phyloP scores from a whole-genome alignment of 2,888 invertebrate species.

The Microplitis manilae region DNA sequence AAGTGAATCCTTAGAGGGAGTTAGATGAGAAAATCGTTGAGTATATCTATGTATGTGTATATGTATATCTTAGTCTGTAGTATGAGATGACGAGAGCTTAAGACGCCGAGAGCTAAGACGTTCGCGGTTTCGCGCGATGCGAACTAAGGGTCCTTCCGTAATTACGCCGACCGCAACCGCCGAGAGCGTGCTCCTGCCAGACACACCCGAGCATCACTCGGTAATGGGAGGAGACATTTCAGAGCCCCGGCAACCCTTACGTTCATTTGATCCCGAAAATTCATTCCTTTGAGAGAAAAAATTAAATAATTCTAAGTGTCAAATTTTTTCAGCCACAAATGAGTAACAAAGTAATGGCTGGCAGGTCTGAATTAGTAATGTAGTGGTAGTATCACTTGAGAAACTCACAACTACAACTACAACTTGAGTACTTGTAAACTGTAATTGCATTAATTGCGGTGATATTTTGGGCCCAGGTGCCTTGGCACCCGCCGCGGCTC shows the following conservation, averaged over 20 bases:
- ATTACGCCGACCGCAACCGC: slow-evolving; percentile 70
- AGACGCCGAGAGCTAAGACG: slow-evolving; percentile 65
- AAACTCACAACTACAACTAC: slow-evolving; percentile 40
- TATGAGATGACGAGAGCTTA: slow-evolving; percentile 48
- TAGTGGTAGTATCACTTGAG: slow-evolving; percentile 22
- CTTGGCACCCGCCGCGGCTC: slow-evolving; percentile 64
- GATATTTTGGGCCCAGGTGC: slow-evolving; percentile 71
- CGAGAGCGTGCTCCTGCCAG: slow-evolving; percentile 53
- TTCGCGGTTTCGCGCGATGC: slow-evolving; percentile 67
- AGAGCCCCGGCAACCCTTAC: neutral
- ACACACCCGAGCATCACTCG: slow-evolving; percentile 3
- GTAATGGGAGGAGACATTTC: neutral
- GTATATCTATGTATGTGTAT: neutral
- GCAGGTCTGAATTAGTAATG: slow-evolving; percentile 49
- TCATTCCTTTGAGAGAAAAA: too few relatives aligned
- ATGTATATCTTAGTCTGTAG: neutral
- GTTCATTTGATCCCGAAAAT: neutral
- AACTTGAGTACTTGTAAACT: slow-evolving; percentile 68
- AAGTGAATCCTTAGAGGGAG: slow-evolving; percentile 36
- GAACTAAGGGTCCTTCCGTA: slow-evolving; percentile 67
- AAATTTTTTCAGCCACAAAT: neutral
- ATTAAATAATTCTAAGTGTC: neutral
- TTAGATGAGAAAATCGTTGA: slow-evolving; percentile 44
- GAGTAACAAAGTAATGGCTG: neutral
- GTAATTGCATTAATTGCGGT: slow-evolving; percentile 71